Evolutionary conservation across 1,140 invertebrate species (phyloP), one percentile per base, ranked within the genome.

Genomic region (Drosophila kurseongensis): DNA sequence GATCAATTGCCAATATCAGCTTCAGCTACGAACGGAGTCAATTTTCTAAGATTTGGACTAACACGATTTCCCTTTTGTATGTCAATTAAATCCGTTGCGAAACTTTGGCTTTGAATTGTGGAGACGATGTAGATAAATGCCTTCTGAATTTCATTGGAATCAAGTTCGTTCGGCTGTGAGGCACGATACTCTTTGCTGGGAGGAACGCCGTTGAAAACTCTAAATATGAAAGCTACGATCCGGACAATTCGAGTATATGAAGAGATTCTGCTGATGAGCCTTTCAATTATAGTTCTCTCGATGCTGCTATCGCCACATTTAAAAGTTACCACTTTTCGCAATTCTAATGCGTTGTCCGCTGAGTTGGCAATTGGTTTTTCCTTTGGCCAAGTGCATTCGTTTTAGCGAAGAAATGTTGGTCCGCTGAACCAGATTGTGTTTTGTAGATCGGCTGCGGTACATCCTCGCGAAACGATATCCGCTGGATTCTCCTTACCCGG

Each of bases 141-240:
- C 40, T 41, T 41, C 40, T 41, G 40, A 41, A 41, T 14, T 41
- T 41, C 40, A 41, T 41, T 41, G 40, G 40, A n/a, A 4, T 47
- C 44, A 18, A 47, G 16, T 47, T 47, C 44, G 16, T 12, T 47
- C 12, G 44, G 16, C 44, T 47, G 18, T 23, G 44, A 47, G 18
- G 44, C 44, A 47, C 9, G 10, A 47, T 27, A 18, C 44, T 47
- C 13, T 23, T 23, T 47, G 18, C 44, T 47, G 23, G 23, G 23
- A 23, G 23, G 3, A 23, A 0, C 23, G 23, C 23, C 23, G 23
- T 12, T n/a, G 13, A n/a, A 13, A 41, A 41, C 40, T 13, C n/a
- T 6, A 32, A 32, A 32, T 32, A 32, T 32, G 7, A 32, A 32
- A 32, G 29, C 29, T 32, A 32, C 29, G 29, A 32, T 32, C 29